Evolutionary conservation across 2,797 vertebrate genomes (phyloP).

Genomic region (Hypotaenidia okinawae): DNA sequence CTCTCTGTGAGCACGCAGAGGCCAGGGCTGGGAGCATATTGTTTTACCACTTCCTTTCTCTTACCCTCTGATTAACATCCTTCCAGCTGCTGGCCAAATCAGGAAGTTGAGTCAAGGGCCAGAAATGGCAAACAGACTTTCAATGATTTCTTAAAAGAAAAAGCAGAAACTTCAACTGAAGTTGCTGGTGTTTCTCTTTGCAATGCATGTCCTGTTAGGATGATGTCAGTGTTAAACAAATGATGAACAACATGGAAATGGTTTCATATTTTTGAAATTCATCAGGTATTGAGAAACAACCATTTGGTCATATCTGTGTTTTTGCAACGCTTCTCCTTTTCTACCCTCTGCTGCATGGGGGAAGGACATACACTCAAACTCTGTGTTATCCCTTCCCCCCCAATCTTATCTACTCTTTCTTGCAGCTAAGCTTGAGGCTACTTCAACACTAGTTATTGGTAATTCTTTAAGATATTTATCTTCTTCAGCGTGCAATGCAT

Average conservation of each 20-base stretch:
- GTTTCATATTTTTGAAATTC: neutral
- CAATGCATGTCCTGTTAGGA: neutral
- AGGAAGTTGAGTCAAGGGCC: conserved; percentile 18
- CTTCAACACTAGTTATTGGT: neutral
- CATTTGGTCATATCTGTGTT: neutral
- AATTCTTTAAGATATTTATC: neutral
- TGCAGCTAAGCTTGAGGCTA: neutral
- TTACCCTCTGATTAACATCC: neutral
- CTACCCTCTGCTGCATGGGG: accelerated
- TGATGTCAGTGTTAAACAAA: neutral
- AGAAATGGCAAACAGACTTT: neutral
- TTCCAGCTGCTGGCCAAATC: neutral
- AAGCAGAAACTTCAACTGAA: neutral
- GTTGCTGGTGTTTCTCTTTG: neutral
- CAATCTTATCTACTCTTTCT: neutral
- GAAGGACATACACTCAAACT: neutral
- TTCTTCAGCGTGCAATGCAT: neutral
- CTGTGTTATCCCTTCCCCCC: neutral
- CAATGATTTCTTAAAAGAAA: neutral
- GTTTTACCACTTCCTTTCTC: conserved; percentile 20
- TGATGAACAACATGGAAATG: neutral
- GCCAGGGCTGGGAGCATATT: neutral
- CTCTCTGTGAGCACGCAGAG: neutral
- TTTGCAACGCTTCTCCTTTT: neutral
- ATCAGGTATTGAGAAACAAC: neutral